Evolutionary conservation across 2,888 invertebrate genomes (phyloP), one percentile per base, ranked within the genome.

Genomic region (Cataglyphis cursor): DNA sequence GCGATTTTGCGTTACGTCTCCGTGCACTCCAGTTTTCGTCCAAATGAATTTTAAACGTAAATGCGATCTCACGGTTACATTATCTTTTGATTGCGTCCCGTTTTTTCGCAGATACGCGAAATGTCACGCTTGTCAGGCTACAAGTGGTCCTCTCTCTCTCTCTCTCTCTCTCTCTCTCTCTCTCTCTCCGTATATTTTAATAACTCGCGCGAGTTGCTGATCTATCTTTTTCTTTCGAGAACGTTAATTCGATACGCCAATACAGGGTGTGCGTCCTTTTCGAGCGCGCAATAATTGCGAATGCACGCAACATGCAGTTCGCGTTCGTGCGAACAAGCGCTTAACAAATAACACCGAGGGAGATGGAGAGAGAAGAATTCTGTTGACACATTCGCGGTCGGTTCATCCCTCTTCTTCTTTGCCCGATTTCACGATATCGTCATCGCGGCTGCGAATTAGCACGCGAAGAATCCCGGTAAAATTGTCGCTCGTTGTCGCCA

Each of bases 401-500:
- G n/a, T 51, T 9, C 48, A 6, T n/a, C 54, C 61, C 51, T 31
- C 31, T 74, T 66, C 81, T 31, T 68, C 62, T 31, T 68, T 57
- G 18, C 31, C 66, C 31, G 51, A 66, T 81, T 83, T 65, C 68
- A 48, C 80, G 70, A 81, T 66, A 82, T 65, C 59, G 68, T 48
- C 54, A 57, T 15, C 68, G 80, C 59, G 82, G 73, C 74, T 65
- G 82, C 76, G 83, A 89, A 89, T 89, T 89, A 89, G 83, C 89
- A 83, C 87, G 68, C 82, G 80, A 51, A 44, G 70, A 83, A 81
- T 51, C 48, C 61, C 54, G 62, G 83, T 44, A 76, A 62, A 86
- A 89, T 89, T 88, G 85, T 84, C 86, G 75, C 72, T 64, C 72
- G 62, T 41, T 83, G 84, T 89, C 85, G 87, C 74, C 86, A 70